phyloP scores from a whole-genome alignment of 2,797 vertebrate species.

The Peromyscus nudipes region DNA sequence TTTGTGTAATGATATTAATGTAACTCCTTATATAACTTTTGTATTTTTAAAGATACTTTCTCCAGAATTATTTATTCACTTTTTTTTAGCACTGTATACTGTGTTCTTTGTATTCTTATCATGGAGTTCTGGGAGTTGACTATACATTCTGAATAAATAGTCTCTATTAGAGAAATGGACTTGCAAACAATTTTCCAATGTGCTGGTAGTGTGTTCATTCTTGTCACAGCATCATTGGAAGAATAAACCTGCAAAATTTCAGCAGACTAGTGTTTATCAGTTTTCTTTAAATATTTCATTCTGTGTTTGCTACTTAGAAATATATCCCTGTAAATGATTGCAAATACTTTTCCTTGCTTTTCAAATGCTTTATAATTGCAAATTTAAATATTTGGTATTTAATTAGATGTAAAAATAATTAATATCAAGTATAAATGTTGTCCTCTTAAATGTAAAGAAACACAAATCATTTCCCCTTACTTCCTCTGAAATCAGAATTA shows the following conservation, averaged over 20 bases:
- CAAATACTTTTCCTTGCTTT: not conserved
- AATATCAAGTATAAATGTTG: not conserved
- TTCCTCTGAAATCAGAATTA: not conserved
- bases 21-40: not conserved
- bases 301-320: not conserved
- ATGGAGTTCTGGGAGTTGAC: not conserved
- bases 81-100: not conserved
- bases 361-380: not conserved
- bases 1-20: not conserved
- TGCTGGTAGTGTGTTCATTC: not conserved
- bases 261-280: not conserved
- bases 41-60: not conserved
- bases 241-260: not conserved
- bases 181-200: not conserved
- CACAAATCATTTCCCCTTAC: not conserved
- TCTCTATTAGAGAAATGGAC: not conserved
- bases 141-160: not conserved
- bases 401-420: not conserved
- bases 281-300: not conserved
- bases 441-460: not conserved
- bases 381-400: not conserved
- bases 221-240: not conserved
- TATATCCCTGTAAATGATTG: not conserved
- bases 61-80: not conserved
- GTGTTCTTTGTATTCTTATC: not conserved